Percentiles rank a stretch among this genome's conserved stretches.
Evolutionary conservation across 2,797 vertebrate species (phyloP).

Genomic region (Danio albolineatus): DNA sequence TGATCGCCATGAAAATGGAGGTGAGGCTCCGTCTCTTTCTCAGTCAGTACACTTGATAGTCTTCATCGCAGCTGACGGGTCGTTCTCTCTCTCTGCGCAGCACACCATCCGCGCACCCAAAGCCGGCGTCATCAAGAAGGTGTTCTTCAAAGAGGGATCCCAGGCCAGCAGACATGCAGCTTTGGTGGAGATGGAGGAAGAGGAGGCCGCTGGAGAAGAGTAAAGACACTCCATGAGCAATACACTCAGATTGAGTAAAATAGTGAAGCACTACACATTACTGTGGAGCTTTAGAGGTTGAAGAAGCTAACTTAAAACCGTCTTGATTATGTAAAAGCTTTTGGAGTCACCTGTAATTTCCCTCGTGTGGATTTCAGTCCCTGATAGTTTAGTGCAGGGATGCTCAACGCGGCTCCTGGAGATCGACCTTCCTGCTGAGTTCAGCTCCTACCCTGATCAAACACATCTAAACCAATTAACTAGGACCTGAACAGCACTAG

Average conservation of each 20-base stretch:
- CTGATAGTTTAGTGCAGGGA: neutral
- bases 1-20: slow-evolving; percentile 99
- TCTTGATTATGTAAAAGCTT: neutral
- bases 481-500: too few relatives aligned
- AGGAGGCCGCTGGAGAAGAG: neutral
- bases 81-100: slow-evolving; percentile 71
- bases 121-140: slow-evolving; percentile 88
- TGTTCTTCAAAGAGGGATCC: slow-evolving; percentile 90
- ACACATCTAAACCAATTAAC: too few relatives aligned
- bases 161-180: slow-evolving; percentile 89
- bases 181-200: slow-evolving; percentile 86
- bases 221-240: neutral
- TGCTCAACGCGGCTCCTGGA: too few relatives aligned
- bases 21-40: slow-evolving; percentile 69
- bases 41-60: neutral
- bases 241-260: too few relatives aligned
- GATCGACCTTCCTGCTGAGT: too few relatives aligned
- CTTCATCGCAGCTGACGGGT: neutral
- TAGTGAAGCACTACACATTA: neutral
- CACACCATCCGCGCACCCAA: slow-evolving; percentile 92
- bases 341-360: neutral
- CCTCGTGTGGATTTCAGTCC: neutral
- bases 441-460: too few relatives aligned
- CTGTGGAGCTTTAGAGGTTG: slow-evolving; percentile 1
- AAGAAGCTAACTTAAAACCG: neutral